Conservation (phyloP, 2,113 vertebrate species). For the Sarotherodon lohbergeri region DNA sequence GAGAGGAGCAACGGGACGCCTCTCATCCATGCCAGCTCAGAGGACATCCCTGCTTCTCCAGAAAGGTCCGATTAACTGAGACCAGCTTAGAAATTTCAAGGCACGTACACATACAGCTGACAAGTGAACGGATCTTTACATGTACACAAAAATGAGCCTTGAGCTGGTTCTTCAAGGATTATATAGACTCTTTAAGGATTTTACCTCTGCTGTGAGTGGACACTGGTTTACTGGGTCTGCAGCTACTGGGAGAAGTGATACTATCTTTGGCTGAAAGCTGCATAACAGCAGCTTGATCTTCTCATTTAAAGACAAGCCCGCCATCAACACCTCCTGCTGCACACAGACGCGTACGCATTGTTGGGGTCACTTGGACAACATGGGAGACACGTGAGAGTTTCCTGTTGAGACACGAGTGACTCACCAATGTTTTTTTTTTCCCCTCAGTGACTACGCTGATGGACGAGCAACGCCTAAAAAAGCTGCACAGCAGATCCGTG, state of each 20-base stretch:
- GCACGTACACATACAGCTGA: not conserved
- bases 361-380: not conserved
- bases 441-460: not conserved
- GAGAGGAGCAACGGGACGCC: constrained; percentile 21
- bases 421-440: not conserved
- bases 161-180: not conserved
- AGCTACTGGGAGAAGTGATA: not conserved
- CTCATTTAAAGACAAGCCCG: not conserved
- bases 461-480: not conserved
- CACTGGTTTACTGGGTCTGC: not conserved
- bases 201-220: not conserved
- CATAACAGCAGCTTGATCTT: not conserved
- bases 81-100: not conserved
- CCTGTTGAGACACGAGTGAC: not conserved
- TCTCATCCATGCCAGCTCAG: not conserved
- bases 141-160: not conserved
- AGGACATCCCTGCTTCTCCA: not conserved
- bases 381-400: not conserved
- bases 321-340: not conserved
- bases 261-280: not conserved
- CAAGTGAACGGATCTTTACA: not conserved
- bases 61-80: not conserved
- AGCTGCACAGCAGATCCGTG: not conserved
- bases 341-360: rapidly evolving
- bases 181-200: not conserved